These are phyloP conservation scores for Homalodisca vitripennis DNA, from an alignment of 1,140 invertebrate species.

Conservation along the genomic window DNA sequence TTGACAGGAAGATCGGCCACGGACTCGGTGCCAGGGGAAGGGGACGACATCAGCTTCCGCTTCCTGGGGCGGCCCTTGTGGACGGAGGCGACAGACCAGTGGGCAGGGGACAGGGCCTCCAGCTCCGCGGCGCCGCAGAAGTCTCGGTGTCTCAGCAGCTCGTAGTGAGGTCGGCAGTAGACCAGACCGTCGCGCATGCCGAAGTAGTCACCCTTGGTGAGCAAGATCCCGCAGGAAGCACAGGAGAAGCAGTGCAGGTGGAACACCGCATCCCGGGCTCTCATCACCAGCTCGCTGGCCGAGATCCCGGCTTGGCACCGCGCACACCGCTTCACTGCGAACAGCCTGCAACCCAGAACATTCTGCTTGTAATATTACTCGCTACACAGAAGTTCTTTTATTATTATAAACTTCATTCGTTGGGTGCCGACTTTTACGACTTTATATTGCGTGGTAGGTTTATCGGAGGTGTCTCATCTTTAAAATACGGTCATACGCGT, in stretches of 20 bases:
- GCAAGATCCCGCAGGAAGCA: slow-evolving; percentile 72
- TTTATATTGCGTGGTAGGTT: no score
- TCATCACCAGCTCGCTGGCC: slow-evolving; percentile 90
- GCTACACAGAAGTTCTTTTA: no score
- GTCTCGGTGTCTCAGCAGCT: slow-evolving; percentile 51
- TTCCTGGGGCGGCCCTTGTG: slow-evolving; percentile 85
- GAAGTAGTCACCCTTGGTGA: slow-evolving; percentile 86
- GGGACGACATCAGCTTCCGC: slow-evolving; percentile 61
- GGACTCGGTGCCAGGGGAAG: slow-evolving; percentile 44
- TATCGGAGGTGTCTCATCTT: no score
- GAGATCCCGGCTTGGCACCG: slow-evolving; percentile 81
- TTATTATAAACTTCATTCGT: no score
- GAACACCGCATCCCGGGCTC: slow-evolving; percentile 83
- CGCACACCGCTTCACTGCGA: slow-evolving; percentile 78
- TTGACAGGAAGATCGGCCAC: slow-evolving; percentile 54
- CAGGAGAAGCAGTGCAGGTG: slow-evolving; percentile 91
- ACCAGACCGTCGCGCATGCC: slow-evolving; percentile 62
- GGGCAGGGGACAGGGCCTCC: slow-evolving; percentile 56
- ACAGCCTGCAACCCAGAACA: slow-evolving; percentile 68
- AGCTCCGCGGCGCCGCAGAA: slow-evolving; percentile 41
- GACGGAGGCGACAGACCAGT: slow-evolving; percentile 54
- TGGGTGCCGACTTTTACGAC: no score
- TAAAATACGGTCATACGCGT: no score
- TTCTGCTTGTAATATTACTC: no score
- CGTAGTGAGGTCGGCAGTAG: slow-evolving; percentile 63